Percentiles rank a stretch among this genome's conserved stretches.
phyloP scores from a whole-genome alignment of 2,888 invertebrate species.

The Athalia circularis region DNA sequence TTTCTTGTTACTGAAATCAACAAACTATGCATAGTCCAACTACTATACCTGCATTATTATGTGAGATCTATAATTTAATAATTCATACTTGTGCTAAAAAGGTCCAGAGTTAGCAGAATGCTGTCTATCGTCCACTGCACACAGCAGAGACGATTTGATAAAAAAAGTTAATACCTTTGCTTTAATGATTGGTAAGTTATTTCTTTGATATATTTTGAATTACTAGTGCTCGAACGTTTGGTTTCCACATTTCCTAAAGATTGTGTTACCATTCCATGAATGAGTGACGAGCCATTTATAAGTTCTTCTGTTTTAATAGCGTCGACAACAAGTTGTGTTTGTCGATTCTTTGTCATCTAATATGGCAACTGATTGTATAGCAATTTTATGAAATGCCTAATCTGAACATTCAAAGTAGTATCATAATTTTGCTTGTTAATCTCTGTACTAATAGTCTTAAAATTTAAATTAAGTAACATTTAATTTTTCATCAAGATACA shows the following conservation, averaged over 20 bases:
- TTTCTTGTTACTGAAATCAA: background rate
- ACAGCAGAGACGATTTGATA: background rate
- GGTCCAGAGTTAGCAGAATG: too few species aligned
- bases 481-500: background rate
- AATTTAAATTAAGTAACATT: constrained; percentile 12
- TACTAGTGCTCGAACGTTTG: background rate
- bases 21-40: background rate
- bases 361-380: too few species aligned
- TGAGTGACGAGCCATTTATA: background rate
- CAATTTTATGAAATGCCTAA: too few species aligned
- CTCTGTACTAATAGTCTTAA: background rate
- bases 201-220: constrained; percentile 2
- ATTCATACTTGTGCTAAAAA: too few species aligned
- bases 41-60: too few species aligned
- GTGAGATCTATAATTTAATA: too few species aligned
- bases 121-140: background rate
- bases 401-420: background rate
- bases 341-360: too few species aligned
- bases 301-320: background rate
- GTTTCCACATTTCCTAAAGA: background rate
- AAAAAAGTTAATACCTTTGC: background rate
- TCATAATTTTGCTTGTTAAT: background rate
- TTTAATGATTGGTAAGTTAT: constrained; percentile 8
- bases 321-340: too few species aligned
- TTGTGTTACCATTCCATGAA: constrained; percentile 3